Percentiles rank a stretch among this genome's conserved stretches.
These are phyloP conservation scores for Peucedramus taeniatus DNA, from an alignment of 2,113 vertebrate genomes.

Conservation along the genomic window DNA sequence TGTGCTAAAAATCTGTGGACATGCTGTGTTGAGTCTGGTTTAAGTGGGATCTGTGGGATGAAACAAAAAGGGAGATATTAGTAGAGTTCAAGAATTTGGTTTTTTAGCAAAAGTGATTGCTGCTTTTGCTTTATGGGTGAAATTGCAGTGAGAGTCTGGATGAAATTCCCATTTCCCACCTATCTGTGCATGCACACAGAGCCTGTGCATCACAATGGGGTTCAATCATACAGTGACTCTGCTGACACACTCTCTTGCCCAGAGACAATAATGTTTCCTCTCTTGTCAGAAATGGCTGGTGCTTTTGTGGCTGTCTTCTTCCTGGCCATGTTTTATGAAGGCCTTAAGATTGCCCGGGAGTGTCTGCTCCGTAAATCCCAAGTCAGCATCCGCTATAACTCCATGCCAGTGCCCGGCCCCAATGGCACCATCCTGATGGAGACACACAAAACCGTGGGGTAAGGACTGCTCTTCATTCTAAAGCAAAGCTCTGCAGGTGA, in stretches of 20 bases:
- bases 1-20: background rate
- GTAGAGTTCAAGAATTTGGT: background rate
- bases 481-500: background rate
- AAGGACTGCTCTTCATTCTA: conserved; percentile 12
- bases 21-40: background rate
- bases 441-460: conserved; percentile 98
- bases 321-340: conserved; percentile 92
- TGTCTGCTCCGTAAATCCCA: conserved; percentile 90
- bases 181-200: fast-evolving
- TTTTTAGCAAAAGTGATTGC: background rate
- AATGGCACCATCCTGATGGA: conserved; percentile 96
- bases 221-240: background rate
- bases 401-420: conserved; percentile 92
- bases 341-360: conserved; percentile 93
- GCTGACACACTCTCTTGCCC: background rate
- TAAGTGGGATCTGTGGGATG: background rate
- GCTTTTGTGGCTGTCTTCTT: conserved; percentile 92
- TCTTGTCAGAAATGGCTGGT: conserved; percentile 87
- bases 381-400: conserved; percentile 98
- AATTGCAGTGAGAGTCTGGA: background rate
- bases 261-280: background rate
- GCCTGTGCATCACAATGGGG: background rate
- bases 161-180: background rate
- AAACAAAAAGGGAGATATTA: background rate
- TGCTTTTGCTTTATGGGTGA: background rate